Evolutionary conservation across 2,888 invertebrate genomes (phyloP), one percentile per base, ranked within the genome.

Genomic region (Oligia latruncula): DNA sequence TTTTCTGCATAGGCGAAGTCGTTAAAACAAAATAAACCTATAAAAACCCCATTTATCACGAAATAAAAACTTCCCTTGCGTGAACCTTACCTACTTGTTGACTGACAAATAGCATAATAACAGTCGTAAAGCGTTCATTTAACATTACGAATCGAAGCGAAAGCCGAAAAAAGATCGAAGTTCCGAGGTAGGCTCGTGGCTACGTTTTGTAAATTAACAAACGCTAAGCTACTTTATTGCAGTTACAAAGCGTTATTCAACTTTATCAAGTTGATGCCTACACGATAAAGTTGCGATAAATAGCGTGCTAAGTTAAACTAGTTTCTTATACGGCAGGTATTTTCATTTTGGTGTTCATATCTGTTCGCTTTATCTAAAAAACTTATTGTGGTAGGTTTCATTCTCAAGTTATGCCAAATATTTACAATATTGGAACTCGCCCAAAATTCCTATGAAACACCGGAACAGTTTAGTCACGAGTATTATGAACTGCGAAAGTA

Each of bases 211-310:
- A 93, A 94, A 95, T 94, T 94, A 92, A 91, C 89, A 91, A 94
- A 94, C 94, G 93, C 66, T 78, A 40, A 76, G 40, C 64, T 58
- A 58, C 43, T 82, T 85, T 88, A 85, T 85, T 90, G 86, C 89
- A 88, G 91, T 93, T 92, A 79, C 84, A 83, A 90, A 91, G 91
- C 88, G 91, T 92, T 94, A 94, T 94, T 94, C 93, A 94, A 95
- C 91, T 95, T 95, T 92, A 87, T 84, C 80, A 89, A 93, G 90
- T 91, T 86, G 87, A 91, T 90, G 88, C 90, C 90, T 87, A 87
- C 88, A 88, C 89, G 92, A 93, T 93, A 88, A 89, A 90, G 91
- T 91, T 87, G 91, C 92, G 92, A 94, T 93, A 94, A 93, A 91
- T 91, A 88, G 92, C 90, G 92, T 92, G 90, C 85, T 77, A 82